Evolutionary conservation across 1,140 invertebrate genomes (phyloP).

Genomic region (Melanaphis sacchari): DNA sequence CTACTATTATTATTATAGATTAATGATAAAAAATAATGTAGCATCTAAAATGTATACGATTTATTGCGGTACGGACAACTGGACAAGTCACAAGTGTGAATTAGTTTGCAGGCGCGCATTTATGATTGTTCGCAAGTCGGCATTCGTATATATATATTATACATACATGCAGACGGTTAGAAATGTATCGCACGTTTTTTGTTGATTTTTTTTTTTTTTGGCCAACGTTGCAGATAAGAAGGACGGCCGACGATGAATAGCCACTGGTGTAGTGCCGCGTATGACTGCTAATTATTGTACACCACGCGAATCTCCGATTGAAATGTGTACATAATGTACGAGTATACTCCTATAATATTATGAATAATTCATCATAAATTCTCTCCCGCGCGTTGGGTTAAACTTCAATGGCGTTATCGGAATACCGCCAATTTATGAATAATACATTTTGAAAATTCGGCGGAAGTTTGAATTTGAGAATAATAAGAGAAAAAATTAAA

Average conservation of each 20-base stretch:
- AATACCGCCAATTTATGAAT: background rate
- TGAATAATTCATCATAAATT: background rate
- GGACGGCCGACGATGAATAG: background rate
- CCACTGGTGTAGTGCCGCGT: background rate
- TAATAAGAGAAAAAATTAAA: background rate
- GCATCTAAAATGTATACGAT: background rate
- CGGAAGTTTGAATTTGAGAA: background rate
- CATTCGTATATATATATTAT: background rate
- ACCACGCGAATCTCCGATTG: background rate
- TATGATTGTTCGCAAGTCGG: background rate
- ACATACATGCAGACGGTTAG: background rate
- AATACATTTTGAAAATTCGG: slow-evolving; percentile 28
- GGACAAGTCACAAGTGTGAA: no score
- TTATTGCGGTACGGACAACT: background rate
- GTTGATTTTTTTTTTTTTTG: background rate
- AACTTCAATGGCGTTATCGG: background rate
- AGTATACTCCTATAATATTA: background rate
- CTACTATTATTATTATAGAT: background rate
- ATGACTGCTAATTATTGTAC: slow-evolving; percentile 14
- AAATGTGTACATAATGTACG: background rate
- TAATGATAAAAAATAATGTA: background rate
- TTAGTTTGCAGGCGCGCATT: background rate
- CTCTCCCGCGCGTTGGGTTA: background rate
- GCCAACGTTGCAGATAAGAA: background rate
- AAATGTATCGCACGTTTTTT: slow-evolving; percentile 5